Evolutionary conservation across 2,797 vertebrate genomes (phyloP).

Genomic region (Alosa sapidissima): DNA sequence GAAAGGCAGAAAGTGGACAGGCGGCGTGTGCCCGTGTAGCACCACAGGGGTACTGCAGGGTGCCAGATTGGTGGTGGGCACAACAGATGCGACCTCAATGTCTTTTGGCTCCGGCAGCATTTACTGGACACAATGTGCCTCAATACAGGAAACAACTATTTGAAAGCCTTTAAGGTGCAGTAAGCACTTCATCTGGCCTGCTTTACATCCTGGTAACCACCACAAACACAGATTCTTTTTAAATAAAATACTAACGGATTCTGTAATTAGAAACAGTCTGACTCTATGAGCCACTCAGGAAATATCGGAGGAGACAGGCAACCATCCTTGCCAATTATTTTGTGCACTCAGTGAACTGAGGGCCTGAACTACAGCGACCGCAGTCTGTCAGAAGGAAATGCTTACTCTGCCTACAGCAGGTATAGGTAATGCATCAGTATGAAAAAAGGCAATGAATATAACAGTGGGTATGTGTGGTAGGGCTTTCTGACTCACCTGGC

Average conservation of each 20-base stretch:
- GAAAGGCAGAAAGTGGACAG: not conserved
- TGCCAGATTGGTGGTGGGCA: constrained; percentile 19
- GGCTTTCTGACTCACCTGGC: constrained; percentile 77
- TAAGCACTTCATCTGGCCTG: not conserved
- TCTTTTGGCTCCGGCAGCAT: not conserved
- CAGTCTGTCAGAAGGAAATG: not conserved
- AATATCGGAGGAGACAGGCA: not conserved
- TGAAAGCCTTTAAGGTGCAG: not conserved
- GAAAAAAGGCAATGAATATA: not conserved
- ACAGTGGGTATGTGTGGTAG: not conserved
- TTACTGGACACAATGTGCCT: not conserved
- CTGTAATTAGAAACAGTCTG: not conserved
- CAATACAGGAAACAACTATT: not conserved
- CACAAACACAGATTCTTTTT: not conserved
- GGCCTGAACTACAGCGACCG: not conserved
- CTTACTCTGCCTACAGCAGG: not conserved
- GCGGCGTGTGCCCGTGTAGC: constrained; percentile 9
- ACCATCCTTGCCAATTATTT: not conserved
- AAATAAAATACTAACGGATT: not conserved
- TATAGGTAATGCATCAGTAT: not conserved
- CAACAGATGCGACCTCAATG: constrained; percentile 12
- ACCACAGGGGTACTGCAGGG: not conserved
- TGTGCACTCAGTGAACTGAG: constrained; percentile 4
- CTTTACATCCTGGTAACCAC: not conserved
- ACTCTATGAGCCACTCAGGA: not conserved